phyloP scores from a whole-genome alignment of 2,113 vertebrate genomes.

The Campylomormyrus numenius region DNA sequence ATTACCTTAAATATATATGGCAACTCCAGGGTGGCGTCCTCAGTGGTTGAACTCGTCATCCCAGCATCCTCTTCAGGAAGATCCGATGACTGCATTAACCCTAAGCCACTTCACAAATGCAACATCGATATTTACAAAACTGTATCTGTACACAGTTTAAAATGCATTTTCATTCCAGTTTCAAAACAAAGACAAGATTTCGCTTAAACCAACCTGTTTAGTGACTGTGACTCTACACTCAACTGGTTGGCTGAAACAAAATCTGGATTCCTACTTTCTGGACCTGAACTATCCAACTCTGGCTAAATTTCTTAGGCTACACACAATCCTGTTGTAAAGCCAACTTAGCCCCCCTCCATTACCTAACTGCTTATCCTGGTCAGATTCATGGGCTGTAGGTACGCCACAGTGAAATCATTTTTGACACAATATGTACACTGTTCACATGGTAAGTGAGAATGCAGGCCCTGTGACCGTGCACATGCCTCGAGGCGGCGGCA shows the following conservation, averaged over 20 bases:
- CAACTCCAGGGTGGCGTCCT: slow-evolving; percentile 42
- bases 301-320: not conserved
- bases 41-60: slow-evolving; percentile 23
- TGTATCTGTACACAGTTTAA: not conserved
- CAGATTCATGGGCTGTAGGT: not conserved
- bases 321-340: not conserved
- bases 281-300: not conserved
- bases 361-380: not conserved
- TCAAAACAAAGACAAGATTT: not conserved
- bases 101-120: not conserved
- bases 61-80: not conserved
- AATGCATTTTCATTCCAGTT: not conserved
- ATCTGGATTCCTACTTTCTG: not conserved
- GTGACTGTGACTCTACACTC: not conserved
- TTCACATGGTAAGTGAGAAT: not conserved
- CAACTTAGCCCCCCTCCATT: not conserved
- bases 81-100: not conserved
- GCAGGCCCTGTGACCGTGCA: not conserved
- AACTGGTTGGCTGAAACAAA: not conserved
- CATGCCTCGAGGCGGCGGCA: not conserved
- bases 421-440: not conserved
- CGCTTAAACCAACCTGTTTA: not conserved
- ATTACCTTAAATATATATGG: slow-evolving; percentile 51
- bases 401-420: not conserved
- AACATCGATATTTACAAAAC: not conserved